These are phyloP conservation scores for Rhinella marina DNA, from an alignment of 2,797 vertebrate genomes.

Conservation along the genomic window DNA sequence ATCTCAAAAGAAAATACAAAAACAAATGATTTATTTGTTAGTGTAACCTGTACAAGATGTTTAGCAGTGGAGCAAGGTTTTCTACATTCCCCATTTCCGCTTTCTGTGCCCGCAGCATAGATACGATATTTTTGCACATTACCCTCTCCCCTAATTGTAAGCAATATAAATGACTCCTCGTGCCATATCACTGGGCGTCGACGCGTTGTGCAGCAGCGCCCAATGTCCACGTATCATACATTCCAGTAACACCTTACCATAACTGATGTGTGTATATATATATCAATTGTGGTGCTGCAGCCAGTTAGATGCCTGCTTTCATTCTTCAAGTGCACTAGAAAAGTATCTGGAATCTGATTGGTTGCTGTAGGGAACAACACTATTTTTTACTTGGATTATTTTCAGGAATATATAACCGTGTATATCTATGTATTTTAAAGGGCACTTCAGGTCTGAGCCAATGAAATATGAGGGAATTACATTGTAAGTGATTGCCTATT, in stretches of 20 bases:
- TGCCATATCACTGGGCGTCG: not conserved
- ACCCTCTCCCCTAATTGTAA: not conserved
- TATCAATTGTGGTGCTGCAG: not conserved
- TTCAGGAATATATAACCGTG: not conserved
- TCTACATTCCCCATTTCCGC: not conserved
- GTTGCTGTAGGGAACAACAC: not conserved
- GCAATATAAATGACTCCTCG: not conserved
- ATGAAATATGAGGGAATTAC: not conserved
- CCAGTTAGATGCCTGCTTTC: not conserved
- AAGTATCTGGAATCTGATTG: not conserved
- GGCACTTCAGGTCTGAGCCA: not conserved
- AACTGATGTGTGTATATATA: not conserved
- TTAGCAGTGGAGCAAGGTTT: not conserved
- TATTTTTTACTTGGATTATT: not conserved
- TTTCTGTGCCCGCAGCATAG: not conserved
- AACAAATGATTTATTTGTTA: too few species aligned
- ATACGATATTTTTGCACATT: constrained; percentile 19
- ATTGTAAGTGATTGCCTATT: not conserved
- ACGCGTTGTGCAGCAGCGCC: not conserved
- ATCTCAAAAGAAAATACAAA: not conserved
- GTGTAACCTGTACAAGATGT: too few species aligned
- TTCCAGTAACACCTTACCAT: constrained; percentile 12
- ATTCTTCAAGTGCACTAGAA: not conserved
- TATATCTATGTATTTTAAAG: not conserved
- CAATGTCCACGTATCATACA: not conserved